phyloP scores from a whole-genome alignment of 2,113 vertebrate species.

The Dicaeum eximium region DNA sequence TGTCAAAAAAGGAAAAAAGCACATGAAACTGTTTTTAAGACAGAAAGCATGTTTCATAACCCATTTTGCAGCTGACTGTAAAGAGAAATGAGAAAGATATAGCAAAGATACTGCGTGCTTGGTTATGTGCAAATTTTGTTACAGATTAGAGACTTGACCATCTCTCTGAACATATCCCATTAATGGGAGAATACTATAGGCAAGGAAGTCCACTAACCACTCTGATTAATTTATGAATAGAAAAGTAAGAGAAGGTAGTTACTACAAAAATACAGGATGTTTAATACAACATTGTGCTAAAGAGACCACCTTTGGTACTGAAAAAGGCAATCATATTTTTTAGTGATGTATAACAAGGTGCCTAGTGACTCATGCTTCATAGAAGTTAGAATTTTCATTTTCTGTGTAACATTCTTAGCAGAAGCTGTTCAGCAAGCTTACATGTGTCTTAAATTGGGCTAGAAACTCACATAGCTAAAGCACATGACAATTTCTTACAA shows the following conservation, averaged over 20 bases:
- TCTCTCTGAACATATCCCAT: neutral
- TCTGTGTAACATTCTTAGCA: neutral
- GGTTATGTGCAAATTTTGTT: neutral
- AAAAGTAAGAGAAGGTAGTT: neutral
- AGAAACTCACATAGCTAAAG: neutral
- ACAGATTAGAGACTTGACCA: neutral
- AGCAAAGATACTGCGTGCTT: neutral
- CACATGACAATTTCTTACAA: neutral
- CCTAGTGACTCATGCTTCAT: neutral
- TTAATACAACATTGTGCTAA: neutral
- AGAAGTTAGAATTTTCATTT: neutral
- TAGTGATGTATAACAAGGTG: neutral
- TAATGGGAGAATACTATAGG: neutral
- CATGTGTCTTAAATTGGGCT: neutral
- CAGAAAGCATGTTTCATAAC: neutral
- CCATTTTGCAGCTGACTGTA: neutral
- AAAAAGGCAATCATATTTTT: neutral
- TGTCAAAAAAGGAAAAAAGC: neutral
- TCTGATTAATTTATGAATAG: neutral
- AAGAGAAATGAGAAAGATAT: neutral
- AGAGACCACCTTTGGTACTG: neutral
- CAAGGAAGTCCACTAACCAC: neutral
- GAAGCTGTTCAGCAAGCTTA: neutral
- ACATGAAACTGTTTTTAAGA: neutral
- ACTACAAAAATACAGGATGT: neutral